Base-by-base conservation (phyloP, 2,113 vertebrate species). In the Noturus placidus region DNA sequence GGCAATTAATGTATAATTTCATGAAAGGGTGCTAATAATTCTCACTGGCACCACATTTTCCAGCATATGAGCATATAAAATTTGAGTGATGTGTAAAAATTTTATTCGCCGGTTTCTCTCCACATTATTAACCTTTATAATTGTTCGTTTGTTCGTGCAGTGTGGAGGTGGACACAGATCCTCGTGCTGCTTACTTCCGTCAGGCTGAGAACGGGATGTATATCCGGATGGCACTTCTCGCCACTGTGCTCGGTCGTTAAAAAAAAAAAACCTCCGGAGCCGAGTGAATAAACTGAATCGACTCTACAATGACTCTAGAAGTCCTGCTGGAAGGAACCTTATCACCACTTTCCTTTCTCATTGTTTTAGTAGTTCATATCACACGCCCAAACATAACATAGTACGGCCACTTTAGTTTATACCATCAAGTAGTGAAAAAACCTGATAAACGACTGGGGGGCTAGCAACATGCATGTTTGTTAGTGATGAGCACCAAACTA, bases 151-250 rank as follows among this genome's bases (percentile, higher is more conserved):
- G 61, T 59, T 15, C 80, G 65, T 89, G 65, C 91, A 99, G 98
- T 19, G 93, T 93, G 89, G 98, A 97, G 87, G 98, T 99, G 94
- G 98, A 99, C 93, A 96, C 97, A 0, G 98, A 99, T 91, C 98
- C 98, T 1, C 95, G 98, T 0, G 98, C 97, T 0, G 97, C 98
- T 0, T 99, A 99, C 86, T 99, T 99, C 95, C 97, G 98, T 9
- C 97, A 99, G 92, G 97, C 97, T 0, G 98, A 99, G 93, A 98
- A 99, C 0, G 98, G 98, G 91, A 99, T 99, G 98, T 99, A 97
- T 91, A 96, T 99, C 70, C 96, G 98, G 0, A 99, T 99, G 98
- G 97, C 98, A n/a, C 95, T 99, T 86, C 92, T 99, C 70, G 96
- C 97, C 93, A 98, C 97, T 0, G 96, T 99, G 56, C 93, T 99